Evolutionary conservation across 2,888 invertebrate species (phyloP).

Genomic region (Ernsta delagoae): DNA sequence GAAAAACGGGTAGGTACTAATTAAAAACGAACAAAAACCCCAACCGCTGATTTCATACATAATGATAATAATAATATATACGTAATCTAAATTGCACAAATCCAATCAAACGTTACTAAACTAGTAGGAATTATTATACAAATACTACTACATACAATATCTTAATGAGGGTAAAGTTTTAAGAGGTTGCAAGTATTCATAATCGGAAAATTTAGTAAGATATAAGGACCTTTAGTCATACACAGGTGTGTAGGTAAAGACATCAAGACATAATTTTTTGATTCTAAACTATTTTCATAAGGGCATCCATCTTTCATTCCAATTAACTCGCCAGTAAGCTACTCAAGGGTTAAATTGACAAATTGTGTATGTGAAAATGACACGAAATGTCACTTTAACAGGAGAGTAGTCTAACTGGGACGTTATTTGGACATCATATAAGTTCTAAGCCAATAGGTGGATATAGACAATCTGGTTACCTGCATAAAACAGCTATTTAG

Average conservation of each 20-base stretch:
- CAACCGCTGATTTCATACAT: conserved; percentile 25
- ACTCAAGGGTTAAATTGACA: not conserved
- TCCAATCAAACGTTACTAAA: conserved; percentile 54
- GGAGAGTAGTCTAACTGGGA: too few species aligned
- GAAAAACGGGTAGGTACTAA: too few species aligned
- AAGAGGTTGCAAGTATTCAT: not conserved
- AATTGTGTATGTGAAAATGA: too few species aligned
- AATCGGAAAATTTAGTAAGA: not conserved
- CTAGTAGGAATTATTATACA: conserved; percentile 45
- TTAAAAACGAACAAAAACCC: conserved; percentile 17
- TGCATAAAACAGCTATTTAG: too few species aligned
- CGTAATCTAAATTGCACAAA: conserved; percentile 72
- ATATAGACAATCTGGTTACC: conserved; percentile 11
- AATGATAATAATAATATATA: conserved; percentile 22
- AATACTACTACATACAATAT: conserved; percentile 2
- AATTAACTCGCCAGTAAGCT: too few species aligned
- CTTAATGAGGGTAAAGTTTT: conserved; percentile 4
- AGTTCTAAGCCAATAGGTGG: not conserved
- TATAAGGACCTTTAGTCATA: not conserved
- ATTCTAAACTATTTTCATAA: not conserved
- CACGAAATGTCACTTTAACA: not conserved
- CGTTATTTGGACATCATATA: not conserved
- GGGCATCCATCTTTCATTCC: not conserved
- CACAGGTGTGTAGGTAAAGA: not conserved
- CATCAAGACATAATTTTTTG: not conserved